These are phyloP conservation scores for Prionchulus punctatus DNA, from an alignment of 2,888 invertebrate genomes.

Conservation along the genomic window DNA sequence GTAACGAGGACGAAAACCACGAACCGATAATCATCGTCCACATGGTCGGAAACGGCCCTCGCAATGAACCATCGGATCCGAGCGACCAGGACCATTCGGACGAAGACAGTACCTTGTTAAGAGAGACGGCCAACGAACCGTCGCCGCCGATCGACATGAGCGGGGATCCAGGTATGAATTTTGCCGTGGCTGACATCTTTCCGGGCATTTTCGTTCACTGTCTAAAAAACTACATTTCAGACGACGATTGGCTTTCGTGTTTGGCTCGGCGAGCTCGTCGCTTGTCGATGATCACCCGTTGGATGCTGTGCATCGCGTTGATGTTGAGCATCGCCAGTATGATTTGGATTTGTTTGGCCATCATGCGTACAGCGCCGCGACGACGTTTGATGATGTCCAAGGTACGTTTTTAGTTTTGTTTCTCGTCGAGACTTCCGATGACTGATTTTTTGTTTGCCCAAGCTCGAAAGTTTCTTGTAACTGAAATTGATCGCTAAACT, in stretches of 20 bases:
- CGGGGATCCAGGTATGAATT: background rate
- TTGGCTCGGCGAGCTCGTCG: slow-evolving; percentile 9
- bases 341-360: slow-evolving; percentile 13
- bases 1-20: background rate
- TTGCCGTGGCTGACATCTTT: no score
- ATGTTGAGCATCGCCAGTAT: slow-evolving; percentile 11
- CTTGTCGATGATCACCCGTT: slow-evolving; percentile 10
- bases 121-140: background rate
- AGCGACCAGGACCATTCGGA: no score
- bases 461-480: no score
- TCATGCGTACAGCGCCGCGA: slow-evolving; percentile 10
- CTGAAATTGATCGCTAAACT: no score
- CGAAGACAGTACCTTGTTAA: background rate
- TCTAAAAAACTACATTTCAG: slow-evolving; percentile 1
- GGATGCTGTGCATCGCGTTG: slow-evolving; percentile 12
- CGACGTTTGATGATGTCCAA: no score
- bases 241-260: slow-evolving; percentile 12
- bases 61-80: background rate
- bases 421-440: no score
- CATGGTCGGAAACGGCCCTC: background rate
- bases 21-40: slow-evolving; percentile 3
- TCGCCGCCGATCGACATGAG: slow-evolving; percentile 1
- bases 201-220: background rate
- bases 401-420: no score
- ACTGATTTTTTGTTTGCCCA: no score